Conservation (phyloP, 1,140 invertebrate genomes). For the Euschistus heros region DNA sequence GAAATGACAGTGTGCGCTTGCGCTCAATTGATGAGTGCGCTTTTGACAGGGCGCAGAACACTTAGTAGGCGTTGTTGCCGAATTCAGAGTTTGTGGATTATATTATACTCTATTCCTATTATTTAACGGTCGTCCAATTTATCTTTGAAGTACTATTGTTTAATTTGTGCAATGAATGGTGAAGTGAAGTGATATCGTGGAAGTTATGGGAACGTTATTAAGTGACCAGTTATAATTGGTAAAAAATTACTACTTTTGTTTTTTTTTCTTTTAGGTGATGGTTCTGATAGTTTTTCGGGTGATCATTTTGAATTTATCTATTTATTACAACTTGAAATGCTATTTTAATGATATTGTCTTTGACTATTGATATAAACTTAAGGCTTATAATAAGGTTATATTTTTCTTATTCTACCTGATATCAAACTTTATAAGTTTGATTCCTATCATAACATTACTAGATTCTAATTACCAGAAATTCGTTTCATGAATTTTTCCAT, state of each 20-base stretch:
- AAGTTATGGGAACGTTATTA: slow-evolving; percentile 4
- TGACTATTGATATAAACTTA: too few relatives aligned
- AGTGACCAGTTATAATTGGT: background rate
- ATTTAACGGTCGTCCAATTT: background rate
- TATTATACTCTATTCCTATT: too few relatives aligned
- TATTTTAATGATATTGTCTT: too few relatives aligned
- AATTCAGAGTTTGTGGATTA: background rate
- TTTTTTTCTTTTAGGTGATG: slow-evolving; percentile 2
- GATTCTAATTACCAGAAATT: too few relatives aligned
- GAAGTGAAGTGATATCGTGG: slow-evolving; percentile 1
- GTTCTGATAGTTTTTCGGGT: too few relatives aligned
- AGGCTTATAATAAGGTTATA: too few relatives aligned
- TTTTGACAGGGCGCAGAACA: slow-evolving; percentile 8
- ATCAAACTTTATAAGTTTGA: too few relatives aligned
- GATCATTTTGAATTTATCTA: too few relatives aligned
- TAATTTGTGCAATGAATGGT: background rate
- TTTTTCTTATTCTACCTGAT: too few relatives aligned
- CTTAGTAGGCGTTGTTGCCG: slow-evolving; percentile 6
- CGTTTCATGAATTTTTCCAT: too few relatives aligned
- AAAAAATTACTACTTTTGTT: background rate
- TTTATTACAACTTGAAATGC: too few relatives aligned
- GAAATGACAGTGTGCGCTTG: background rate
- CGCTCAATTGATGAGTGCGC: background rate
- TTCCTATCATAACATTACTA: too few relatives aligned
- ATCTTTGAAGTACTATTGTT: background rate